These are phyloP conservation scores for Bedellia somnulentella DNA, from an alignment of 2,888 invertebrate species.

Conservation along the genomic window DNA sequence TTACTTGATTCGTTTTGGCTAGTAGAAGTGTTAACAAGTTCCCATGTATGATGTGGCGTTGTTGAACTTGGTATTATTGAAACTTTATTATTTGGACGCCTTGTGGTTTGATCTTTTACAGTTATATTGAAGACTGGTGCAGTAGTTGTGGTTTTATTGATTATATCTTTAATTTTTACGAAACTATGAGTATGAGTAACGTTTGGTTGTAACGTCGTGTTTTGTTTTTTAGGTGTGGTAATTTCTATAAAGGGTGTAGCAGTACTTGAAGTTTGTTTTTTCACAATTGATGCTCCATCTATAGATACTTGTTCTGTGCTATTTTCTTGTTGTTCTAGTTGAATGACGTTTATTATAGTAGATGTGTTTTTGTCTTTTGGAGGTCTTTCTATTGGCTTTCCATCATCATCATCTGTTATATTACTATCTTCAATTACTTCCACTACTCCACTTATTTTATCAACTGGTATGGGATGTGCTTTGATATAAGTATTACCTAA, in stretches of 20 bases:
- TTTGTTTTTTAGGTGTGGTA: conserved; percentile 8
- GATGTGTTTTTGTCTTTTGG: conserved; percentile 53
- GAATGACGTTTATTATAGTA: conserved; percentile 36
- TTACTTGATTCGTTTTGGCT: conserved; percentile 26
- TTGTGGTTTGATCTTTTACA: conserved; percentile 32
- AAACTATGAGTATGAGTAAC: not conserved
- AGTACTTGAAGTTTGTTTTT: conserved; percentile 23
- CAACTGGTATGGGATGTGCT: conserved; percentile 69
- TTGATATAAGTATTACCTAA: conserved; percentile 64
- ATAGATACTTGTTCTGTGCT: conserved; percentile 39
- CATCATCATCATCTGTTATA: conserved; percentile 26
- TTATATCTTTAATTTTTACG: not conserved
- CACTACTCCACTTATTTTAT: conserved; percentile 58
- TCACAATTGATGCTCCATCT: conserved; percentile 48
- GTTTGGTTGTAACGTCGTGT: not conserved
- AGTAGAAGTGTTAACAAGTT: conserved; percentile 59
- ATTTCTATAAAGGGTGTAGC: too few relatives aligned
- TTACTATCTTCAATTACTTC: conserved; percentile 22
- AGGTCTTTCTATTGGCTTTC: conserved; percentile 41
- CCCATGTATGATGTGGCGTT: conserved; percentile 54
- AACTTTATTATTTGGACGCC: conserved; percentile 47
- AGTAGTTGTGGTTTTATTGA: not conserved
- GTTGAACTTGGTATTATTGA: conserved; percentile 44
- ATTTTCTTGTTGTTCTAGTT: conserved; percentile 30
- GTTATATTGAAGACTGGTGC: too few relatives aligned